Base-by-base conservation (phyloP, 2,888 invertebrate genomes). In the Acanthosepion pharaonis region DNA sequence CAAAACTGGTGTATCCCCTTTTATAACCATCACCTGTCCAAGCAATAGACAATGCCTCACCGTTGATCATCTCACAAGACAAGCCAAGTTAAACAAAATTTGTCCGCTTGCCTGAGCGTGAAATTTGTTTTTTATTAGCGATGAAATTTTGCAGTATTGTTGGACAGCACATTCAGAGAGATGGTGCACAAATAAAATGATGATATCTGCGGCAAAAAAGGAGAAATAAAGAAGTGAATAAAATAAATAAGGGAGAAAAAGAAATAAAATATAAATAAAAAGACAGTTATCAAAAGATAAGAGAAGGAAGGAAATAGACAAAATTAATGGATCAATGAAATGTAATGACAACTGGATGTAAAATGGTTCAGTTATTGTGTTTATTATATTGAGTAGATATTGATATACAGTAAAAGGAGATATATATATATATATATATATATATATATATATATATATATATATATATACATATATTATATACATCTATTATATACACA, bases 61-160 rank as follows among this genome's bases (percentile, higher is more conserved):
- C 59, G 23, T 59, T n/a, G 18, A 78, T 78, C 33, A 11, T 78
- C 78, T n/a, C 78, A 33, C n/a, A n/a, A 78, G 78, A 78, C 78
- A 33, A 15, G 78, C 78, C 78, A 78, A 78, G 78, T 78, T 78
- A 78, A 78, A 78, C 78, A 78, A 78, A 78, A 78, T 78, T 78
- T 33, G 78, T 78, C 15, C n/a, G 78, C 78, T 78, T 33, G 78
- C n/a, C 78, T 78, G n/a, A 78, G 78, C 78, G 9, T 78, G 78
- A 78, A 78, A 78, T 78, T 78, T 78, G 78, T 78, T 78, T 78
- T 78, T 78, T 78, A 78, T 78, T 78, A 33, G 78, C n/a, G 78
- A 78, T 78, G 78, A 78, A 78, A 78, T 78, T 33, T 78, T 5
- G 78, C n/a, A 15, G 78, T 33, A 78, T 78, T 78, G 78, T 78